These are phyloP conservation scores for Chondrosia reniformis DNA, from an alignment of 37 sponge, comb jelly and placozoan genomes.

Conservation along the genomic window DNA sequence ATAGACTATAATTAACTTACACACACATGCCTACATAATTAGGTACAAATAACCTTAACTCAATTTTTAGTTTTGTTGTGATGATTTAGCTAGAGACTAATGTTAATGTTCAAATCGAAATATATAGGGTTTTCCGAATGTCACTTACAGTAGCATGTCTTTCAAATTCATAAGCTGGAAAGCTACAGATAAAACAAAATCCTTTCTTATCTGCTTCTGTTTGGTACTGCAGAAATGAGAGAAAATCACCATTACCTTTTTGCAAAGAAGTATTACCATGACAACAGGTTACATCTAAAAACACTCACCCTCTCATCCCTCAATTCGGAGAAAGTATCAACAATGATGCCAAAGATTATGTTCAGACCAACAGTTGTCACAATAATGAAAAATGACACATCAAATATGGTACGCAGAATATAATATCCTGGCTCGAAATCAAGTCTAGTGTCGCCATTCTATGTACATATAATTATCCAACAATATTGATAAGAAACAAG, in stretches of 20 bases:
- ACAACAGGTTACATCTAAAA: neutral
- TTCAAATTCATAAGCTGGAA: constrained; percentile 32
- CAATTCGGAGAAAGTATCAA: constrained; percentile 88
- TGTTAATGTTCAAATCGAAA: too few species aligned
- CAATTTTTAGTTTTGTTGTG: too few species aligned
- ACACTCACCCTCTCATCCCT: constrained; percentile 65
- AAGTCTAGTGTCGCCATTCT: neutral
- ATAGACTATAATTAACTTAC: too few species aligned
- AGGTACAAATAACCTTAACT: too few species aligned
- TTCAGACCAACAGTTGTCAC: constrained; percentile 84
- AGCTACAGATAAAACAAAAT: constrained; percentile 28
- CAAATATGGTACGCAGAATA: constrained; percentile 44
- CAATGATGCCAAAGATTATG: constrained; percentile 91
- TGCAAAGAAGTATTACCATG: neutral
- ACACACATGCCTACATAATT: too few species aligned
- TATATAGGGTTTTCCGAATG: neutral
- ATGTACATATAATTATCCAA: neutral
- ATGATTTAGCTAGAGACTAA: too few species aligned
- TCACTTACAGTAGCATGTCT: neutral
- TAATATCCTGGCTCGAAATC: too few species aligned
- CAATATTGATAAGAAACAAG: neutral
- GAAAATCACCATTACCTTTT: neutral
- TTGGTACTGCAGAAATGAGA: constrained; percentile 4
- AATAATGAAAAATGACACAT: constrained; percentile 86
- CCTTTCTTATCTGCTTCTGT: constrained; percentile 15